A percentile compares a stretch with the other conserved stretches of the same genome.
Evolutionary conservation across 1,140 invertebrate species (phyloP).

Genomic region (Phthorimaea operculella): DNA sequence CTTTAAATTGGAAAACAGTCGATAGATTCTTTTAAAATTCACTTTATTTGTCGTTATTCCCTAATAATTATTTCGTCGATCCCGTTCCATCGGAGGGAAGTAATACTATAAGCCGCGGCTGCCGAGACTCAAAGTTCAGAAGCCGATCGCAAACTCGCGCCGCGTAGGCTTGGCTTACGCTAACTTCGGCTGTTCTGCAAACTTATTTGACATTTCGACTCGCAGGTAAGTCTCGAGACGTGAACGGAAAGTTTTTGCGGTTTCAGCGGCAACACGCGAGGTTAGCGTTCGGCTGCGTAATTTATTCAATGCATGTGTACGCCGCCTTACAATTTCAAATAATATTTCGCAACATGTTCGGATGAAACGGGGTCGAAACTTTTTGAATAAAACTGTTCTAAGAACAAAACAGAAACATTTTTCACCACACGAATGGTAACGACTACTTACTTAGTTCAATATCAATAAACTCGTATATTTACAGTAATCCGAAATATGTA

Average conservation of each 20-base stretch:
- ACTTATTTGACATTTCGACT: conserved; percentile 15
- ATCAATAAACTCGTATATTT: conserved; percentile 33
- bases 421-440: conserved; percentile 39
- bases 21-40: conserved; percentile 44
- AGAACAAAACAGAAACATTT: conserved; percentile 44
- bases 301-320: conserved; percentile 6
- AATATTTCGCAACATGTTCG: not conserved
- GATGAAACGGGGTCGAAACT: conserved; percentile 5
- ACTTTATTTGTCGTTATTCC: conserved; percentile 52
- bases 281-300: not conserved
- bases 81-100: conserved; percentile 3
- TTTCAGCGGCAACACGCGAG: conserved; percentile 1
- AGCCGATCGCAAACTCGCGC: not conserved
- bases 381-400: conserved; percentile 39
- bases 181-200: conserved; percentile 4
- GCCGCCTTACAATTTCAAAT: not conserved
- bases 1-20: conserved; percentile 46
- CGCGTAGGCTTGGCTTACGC: not conserved
- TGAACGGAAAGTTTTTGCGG: conserved; percentile 4
- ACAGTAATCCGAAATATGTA: conserved; percentile 55
- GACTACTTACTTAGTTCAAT: conserved; percentile 22
- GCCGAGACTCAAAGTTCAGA: not conserved
- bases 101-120: conserved; percentile 1
- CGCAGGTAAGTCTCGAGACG: conserved; percentile 2
- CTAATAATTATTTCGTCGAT: conserved; percentile 31